Evolutionary conservation across 2,113 vertebrate species (phyloP), one percentile per base, ranked within the genome.

Genomic region (Hippocampus barbouri): DNA sequence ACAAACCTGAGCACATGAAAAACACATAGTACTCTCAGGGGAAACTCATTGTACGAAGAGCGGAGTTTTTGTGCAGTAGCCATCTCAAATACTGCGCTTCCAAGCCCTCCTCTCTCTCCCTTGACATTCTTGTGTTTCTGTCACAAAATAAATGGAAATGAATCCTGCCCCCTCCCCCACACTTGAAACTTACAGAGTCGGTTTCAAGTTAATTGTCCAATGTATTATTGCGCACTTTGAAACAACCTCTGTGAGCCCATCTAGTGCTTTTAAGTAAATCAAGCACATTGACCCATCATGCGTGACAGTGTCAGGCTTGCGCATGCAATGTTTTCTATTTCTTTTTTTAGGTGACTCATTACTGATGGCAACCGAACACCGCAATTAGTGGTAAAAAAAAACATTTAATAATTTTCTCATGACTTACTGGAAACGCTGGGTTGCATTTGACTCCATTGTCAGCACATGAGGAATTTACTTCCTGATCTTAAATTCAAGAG

Each of bases 401-500:
- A 38, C 23, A 77, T 78, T 73, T 73, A n/a, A 75, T 66, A 18
- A 67, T 30, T 27, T 66, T 40, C 27, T 71, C 68, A 66, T 63
- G 79, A 78, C 59, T 61, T 53, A n/a, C n/a, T 49, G 49, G 47
- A 49, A 76, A 72, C 20, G 70, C 10, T 12, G 27, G n/a, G 56
- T 60, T 40, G 2, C 41, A 41, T 74, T 43, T 47, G 3, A 74
- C 65, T 69, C 14, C 14, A 27, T 23, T 20, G 21, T n/a, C 54
- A 34, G 27, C 15, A 20, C 6, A 34, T 61, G 8, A 59, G 12
- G 15, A 61, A 57, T 69, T 25, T 6, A 27, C 43, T 76, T 61
- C 38, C 7, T 41, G 40, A 40, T 59, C 23, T 16, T 45, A 8
- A 14, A 30, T 21, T 40, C 1, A 38, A 53, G 38, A 0, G 14